Evolutionary conservation across 2,797 vertebrate species (phyloP).

Genomic region (Tenualosa ilisha): DNA sequence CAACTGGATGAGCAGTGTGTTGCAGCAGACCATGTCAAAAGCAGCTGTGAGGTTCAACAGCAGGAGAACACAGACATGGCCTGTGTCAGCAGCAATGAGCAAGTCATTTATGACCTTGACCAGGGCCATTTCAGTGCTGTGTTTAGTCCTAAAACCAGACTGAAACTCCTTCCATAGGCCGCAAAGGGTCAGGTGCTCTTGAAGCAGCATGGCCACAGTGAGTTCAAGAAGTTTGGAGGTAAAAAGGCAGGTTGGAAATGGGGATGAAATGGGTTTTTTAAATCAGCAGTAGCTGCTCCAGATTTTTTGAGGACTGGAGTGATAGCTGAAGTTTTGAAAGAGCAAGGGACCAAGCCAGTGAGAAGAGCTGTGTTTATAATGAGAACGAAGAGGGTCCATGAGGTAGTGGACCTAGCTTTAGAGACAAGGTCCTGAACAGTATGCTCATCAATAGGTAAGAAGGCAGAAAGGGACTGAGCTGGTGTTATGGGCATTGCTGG

Average conservation of each 20-base stretch:
- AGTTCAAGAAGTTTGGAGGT: slow-evolving; percentile 3
- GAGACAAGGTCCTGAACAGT: not conserved
- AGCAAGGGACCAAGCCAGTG: not conserved
- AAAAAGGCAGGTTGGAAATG: slow-evolving; percentile 18
- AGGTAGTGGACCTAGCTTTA: not conserved
- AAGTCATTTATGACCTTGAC: not conserved
- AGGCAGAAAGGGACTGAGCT: not conserved
- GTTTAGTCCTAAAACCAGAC: not conserved
- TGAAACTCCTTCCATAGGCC: not conserved
- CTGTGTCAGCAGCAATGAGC: slow-evolving; percentile 11
- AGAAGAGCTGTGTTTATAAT: not conserved
- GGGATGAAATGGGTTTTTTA: not conserved
- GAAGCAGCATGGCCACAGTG: not conserved
- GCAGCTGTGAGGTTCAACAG: too few species aligned
- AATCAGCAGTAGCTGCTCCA: not conserved
- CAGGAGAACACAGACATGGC: too few species aligned
- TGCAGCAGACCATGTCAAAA: too few species aligned
- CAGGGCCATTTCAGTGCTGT: slow-evolving; percentile 16
- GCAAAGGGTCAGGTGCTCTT: not conserved
- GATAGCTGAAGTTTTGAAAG: slow-evolving; percentile 24
- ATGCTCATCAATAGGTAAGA: too few species aligned
- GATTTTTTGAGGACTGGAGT: slow-evolving; percentile 8
- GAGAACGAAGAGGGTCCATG: not conserved
- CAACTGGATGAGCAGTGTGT: not conserved
- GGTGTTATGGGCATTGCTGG: not conserved